Conservation (phyloP, 2,113 vertebrate genomes). For the Sapajus apella region DNA sequence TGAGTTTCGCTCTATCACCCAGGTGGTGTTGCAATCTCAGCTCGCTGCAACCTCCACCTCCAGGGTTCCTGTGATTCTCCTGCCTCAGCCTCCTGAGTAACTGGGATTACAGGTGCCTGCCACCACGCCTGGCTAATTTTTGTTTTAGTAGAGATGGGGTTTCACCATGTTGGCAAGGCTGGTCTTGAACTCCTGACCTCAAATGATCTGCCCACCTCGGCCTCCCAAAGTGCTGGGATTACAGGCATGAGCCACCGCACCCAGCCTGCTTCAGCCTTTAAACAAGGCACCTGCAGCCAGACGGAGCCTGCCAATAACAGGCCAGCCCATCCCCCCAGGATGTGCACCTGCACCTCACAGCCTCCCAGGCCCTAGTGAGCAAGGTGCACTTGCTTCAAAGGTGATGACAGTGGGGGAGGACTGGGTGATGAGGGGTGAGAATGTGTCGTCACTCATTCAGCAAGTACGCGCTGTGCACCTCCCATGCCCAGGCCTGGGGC, state of each 20-base stretch:
- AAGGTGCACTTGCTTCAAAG: fast-evolving
- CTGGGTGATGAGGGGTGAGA: neutral
- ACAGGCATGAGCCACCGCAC: neutral
- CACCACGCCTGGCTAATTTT: neutral
- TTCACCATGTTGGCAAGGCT: neutral
- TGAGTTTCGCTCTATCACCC: neutral
- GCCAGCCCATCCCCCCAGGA: neutral
- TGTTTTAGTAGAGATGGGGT: neutral
- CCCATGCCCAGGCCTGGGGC: neutral
- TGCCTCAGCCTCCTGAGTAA: neutral
- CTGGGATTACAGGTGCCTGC: neutral
- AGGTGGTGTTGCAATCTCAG: neutral
- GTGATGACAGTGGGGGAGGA: neutral
- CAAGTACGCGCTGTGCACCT: fast-evolving
- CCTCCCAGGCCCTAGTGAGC: neutral
- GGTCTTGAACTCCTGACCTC: neutral
- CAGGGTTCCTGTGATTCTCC: neutral
- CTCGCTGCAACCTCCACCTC: neutral
- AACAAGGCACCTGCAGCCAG: neutral
- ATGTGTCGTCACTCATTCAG: neutral
- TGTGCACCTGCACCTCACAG: fast-evolving
- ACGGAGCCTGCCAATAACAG: neutral
- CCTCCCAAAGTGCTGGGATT: neutral
- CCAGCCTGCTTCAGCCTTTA: neutral
- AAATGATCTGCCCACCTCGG: neutral